Percentiles rank a stretch among this genome's conserved stretches.
phyloP scores from a whole-genome alignment of 2,113 vertebrate genomes.

The Callipepla squamata region DNA sequence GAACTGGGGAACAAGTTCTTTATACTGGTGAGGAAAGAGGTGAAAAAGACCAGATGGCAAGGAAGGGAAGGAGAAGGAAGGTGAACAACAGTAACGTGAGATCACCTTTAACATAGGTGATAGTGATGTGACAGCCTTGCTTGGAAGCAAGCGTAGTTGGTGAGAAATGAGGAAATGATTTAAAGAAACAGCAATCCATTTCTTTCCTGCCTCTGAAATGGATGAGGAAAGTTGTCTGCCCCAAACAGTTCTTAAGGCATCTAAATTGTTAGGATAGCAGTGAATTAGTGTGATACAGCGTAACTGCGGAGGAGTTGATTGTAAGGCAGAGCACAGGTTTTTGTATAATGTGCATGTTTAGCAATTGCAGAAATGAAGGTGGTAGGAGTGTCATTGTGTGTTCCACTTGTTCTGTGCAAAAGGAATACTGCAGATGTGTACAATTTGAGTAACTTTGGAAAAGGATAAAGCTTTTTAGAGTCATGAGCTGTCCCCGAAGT shows the following conservation, averaged over 20 bases:
- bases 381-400: neutral
- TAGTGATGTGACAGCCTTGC: neutral
- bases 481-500: conserved; percentile 59
- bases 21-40: neutral
- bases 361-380: neutral
- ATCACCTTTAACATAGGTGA: neutral
- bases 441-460: neutral
- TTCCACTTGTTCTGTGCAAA: neutral
- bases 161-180: neutral
- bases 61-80: neutral
- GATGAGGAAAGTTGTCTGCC: neutral
- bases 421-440: neutral
- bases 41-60: neutral
- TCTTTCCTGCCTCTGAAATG: neutral
- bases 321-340: neutral
- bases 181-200: neutral
- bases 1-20: neutral
- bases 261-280: neutral
- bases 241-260: neutral
- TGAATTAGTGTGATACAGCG: neutral
- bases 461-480: conserved; percentile 36
- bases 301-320: neutral
- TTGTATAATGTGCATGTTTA: neutral
- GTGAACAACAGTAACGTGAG: neutral
- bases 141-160: neutral